A percentile compares a stretch with the other conserved stretches of the same genome.
phyloP scores from a whole-genome alignment of 2,113 vertebrate species.

The Phocoena sinus region DNA sequence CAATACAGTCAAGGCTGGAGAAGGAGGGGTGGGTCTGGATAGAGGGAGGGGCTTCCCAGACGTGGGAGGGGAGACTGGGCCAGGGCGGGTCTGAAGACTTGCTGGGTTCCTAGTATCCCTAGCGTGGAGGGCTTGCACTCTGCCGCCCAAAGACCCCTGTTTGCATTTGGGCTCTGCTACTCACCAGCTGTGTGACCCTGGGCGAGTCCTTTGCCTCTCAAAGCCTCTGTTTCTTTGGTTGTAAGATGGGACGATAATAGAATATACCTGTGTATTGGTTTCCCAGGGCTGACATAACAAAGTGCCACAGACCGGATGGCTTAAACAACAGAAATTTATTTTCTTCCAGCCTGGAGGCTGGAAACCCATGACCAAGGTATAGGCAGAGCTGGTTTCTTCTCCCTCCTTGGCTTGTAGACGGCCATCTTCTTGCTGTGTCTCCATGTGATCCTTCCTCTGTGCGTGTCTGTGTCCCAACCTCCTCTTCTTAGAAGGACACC shows the following conservation, averaged over 20 bases:
- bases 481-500: neutral
- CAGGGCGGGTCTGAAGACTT: neutral
- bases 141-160: neutral
- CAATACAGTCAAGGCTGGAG: neutral
- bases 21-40: neutral
- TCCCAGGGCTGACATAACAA: neutral
- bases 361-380: neutral
- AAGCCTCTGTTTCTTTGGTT: neutral
- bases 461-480: neutral
- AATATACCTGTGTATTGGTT: neutral
- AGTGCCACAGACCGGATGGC: neutral
- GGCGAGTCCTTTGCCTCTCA: neutral
- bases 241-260: neutral
- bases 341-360: neutral
- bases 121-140: neutral
- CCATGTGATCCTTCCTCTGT: neutral
- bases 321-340: neutral
- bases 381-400: neutral
- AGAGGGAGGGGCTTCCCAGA: neutral
- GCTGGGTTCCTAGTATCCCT: neutral
- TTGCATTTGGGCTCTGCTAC: neutral
- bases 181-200: too few relatives aligned
- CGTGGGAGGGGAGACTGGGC: neutral
- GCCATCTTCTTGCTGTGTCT: neutral
- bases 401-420: neutral